Evolutionary conservation across 1,140 invertebrate species (phyloP), one percentile per base, ranked within the genome.

Genomic region (Prorops nasuta): DNA sequence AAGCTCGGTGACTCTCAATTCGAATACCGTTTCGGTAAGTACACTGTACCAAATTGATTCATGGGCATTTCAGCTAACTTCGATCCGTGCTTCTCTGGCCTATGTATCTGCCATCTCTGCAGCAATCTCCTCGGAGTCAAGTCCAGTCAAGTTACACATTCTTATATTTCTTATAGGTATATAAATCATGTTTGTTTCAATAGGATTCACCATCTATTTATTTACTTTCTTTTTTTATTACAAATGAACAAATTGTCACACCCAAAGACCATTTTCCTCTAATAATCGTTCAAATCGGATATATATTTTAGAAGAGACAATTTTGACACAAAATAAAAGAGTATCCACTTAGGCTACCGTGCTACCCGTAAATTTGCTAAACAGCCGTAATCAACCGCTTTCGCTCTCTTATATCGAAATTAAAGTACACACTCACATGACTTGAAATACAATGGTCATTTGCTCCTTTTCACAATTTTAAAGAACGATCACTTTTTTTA

Each of bases 401-500:
- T 35, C 37, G 15, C 20, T 28, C 19, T 16, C 20, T 35, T 35
- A 41, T 15, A 35, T 12, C 15, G 48, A 42, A 7, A 42, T 42
- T 20, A 18, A 19, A 20, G 17, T 19, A 17, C 17, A 17, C 37
- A 16, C 21, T 15, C 12, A 17, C 4, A 36, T 15, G 3, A 36
- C 14, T 17, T 12, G 8, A 17, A 17, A 39, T 19, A 39, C 12
- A 39, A 39, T 19, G n/a, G n/a, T 39, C 3, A 18, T 6, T 18
- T 39, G n/a, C n/a, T 39, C 21, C 1, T 39, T 18, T 18, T 39
- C 6, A 3, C 8, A 3, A 20, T 3, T 6, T 3, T 8, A 39
- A 15, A 3, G n/a, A 35, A 35, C n/a, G 7, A 35, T 14, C n/a
- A 35, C 16, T 35, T 36, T 36, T 7, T 16, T 4, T 3, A 17